phyloP scores from a whole-genome alignment of 2,113 vertebrate genomes.

The Myotis lucifugus region DNA sequence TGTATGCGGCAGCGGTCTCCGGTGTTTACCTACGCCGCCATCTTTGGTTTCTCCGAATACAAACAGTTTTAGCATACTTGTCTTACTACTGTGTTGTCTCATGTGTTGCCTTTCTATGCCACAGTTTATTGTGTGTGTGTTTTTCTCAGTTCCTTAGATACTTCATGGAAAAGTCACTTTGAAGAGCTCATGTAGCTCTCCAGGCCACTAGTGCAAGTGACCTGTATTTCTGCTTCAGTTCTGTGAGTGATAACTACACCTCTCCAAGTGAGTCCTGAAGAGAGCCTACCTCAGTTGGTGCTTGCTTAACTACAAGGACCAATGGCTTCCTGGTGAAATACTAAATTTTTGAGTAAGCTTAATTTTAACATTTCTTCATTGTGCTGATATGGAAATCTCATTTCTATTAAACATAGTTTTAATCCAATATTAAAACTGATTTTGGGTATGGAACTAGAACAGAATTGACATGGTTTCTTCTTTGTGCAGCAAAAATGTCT shows the following conservation, averaged over 20 bases:
- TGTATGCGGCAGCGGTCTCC: no score
- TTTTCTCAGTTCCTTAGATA: neutral
- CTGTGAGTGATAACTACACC: neutral
- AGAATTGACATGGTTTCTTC: neutral
- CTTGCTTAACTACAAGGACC: neutral
- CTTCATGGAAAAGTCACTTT: neutral
- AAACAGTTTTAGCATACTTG: neutral
- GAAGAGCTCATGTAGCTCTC: neutral
- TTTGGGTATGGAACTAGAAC: neutral
- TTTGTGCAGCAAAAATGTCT: constrained; percentile 19
- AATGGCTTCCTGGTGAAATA: neutral
- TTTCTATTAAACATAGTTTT: constrained; percentile 29
- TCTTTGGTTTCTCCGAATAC: no score
- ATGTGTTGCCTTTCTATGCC: neutral
- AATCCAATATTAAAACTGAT: constrained; percentile 44
- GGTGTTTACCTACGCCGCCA: no score
- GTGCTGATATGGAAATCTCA: neutral
- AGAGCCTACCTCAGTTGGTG: neutral
- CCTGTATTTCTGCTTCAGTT: neutral
- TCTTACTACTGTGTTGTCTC: rapidly evolving
- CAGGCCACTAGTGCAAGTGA: neutral
- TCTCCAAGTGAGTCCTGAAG: neutral
- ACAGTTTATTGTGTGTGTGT: neutral
- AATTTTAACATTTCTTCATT: constrained; percentile 29
- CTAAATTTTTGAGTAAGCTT: neutral